Percentiles rank a stretch among this genome's conserved stretches.
Evolutionary conservation across 2,113 vertebrate genomes (phyloP).

Genomic region (Pampusana beccarii): DNA sequence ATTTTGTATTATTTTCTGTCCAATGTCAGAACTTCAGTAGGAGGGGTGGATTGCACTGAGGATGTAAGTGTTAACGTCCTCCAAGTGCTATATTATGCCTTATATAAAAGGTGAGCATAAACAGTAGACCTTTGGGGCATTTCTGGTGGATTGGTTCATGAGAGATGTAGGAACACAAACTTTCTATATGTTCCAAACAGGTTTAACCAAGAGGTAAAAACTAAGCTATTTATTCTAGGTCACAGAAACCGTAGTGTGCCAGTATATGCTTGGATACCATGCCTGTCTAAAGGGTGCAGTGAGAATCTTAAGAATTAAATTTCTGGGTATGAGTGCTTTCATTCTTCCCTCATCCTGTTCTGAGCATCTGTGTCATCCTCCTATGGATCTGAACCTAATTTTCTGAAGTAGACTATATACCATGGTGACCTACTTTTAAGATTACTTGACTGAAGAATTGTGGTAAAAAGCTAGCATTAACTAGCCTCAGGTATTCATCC

Average conservation of each 20-base stretch:
- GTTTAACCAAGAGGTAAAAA: background rate
- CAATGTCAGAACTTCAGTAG: background rate
- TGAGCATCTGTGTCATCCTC: background rate
- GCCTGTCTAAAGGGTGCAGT: background rate
- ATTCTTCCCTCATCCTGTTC: background rate
- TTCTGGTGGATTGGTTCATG: background rate
- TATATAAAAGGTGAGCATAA: background rate
- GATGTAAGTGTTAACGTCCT: background rate
- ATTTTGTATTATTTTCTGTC: background rate
- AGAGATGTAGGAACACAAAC: background rate
- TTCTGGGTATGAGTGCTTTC: background rate
- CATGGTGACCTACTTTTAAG: background rate
- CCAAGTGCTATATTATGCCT: background rate
- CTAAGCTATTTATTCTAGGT: background rate
- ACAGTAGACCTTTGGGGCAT: background rate
- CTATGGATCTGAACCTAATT: background rate
- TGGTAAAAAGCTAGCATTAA: background rate
- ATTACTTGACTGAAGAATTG: background rate
- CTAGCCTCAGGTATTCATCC: background rate
- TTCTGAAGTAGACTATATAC: background rate
- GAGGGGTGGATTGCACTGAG: background rate
- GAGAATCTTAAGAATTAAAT: background rate
- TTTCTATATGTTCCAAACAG: background rate
- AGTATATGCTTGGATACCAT: background rate
- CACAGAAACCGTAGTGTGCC: background rate